Percentiles rank a stretch among this genome's conserved stretches.
phyloP scores from a whole-genome alignment of 2,113 vertebrate genomes.

The Nesoenas mayeri region DNA sequence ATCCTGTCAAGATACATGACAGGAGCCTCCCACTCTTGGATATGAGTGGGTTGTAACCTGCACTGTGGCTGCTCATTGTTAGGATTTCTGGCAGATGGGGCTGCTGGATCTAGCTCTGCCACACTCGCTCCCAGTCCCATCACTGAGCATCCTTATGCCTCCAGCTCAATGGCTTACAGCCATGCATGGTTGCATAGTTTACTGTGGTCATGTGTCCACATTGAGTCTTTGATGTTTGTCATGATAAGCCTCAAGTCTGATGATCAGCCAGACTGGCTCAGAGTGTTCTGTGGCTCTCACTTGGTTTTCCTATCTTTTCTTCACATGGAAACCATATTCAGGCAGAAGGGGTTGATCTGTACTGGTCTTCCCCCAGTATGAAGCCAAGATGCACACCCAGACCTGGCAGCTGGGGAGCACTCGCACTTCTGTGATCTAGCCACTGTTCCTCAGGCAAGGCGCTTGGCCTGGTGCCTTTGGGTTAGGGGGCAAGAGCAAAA shows the following conservation, averaged over 20 bases:
- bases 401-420: background rate
- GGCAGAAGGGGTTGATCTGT: background rate
- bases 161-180: background rate
- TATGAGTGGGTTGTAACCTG: background rate
- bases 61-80: rapidly evolving
- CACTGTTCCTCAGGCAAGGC: too few species aligned
- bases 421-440: background rate
- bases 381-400: background rate
- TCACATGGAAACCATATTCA: background rate
- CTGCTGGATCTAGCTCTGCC: background rate
- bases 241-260: background rate
- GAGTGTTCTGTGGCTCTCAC: background rate
- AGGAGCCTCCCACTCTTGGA: background rate
- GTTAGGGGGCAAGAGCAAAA: background rate
- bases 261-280: background rate
- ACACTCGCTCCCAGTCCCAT: background rate
- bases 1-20: background rate
- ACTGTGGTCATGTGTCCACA: background rate
- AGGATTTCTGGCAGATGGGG: background rate
- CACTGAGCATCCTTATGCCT: background rate
- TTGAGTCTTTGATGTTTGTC: background rate
- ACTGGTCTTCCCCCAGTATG: background rate
- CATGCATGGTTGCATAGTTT: background rate
- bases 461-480: too few species aligned
- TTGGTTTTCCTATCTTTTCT: background rate